Percentiles rank a stretch among this genome's conserved stretches.
phyloP scores from a whole-genome alignment of 64 coral and sea anemone genomes.

The Astreopora myriophthalma region DNA sequence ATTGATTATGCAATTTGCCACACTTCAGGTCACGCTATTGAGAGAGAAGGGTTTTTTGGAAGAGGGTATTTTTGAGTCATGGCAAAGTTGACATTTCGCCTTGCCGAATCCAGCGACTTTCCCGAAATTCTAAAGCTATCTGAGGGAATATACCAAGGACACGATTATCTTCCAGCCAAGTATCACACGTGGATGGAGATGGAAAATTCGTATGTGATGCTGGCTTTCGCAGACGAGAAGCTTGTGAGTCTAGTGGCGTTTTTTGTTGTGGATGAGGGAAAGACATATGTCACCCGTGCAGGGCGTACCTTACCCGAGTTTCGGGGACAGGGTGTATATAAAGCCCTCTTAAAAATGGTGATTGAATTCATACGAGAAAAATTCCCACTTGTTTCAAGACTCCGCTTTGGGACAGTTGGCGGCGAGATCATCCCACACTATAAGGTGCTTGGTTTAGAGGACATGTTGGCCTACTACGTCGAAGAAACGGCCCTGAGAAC shows the following conservation, averaged over 20 bases:
- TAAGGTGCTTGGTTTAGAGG: neutral
- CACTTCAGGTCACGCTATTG: no score
- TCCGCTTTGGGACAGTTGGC: neutral
- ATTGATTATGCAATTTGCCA: no score
- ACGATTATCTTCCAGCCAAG: constrained; percentile 36
- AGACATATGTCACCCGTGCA: neutral
- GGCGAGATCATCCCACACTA: neutral
- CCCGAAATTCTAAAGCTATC: neutral
- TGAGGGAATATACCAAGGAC: constrained; percentile 49
- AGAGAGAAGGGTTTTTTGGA: no score
- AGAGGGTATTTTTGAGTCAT: no score
- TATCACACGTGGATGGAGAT: constrained; percentile 48
- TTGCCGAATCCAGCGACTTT: neutral
- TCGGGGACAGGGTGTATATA: neutral
- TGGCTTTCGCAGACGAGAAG: constrained; percentile 23
- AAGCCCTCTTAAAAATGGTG: neutral
- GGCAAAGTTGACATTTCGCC: neutral
- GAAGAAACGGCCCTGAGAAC: neutral
- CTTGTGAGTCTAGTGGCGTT: neutral
- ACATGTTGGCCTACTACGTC: neutral
- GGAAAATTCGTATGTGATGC: neutral
- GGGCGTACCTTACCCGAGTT: constrained; percentile 1
- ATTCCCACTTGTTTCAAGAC: neutral
- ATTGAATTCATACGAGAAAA: neutral
- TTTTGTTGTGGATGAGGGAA: neutral